Percentiles rank a stretch among this genome's conserved stretches.
phyloP scores from a whole-genome alignment of 2,888 invertebrate genomes.

The Idaea biselata region DNA sequence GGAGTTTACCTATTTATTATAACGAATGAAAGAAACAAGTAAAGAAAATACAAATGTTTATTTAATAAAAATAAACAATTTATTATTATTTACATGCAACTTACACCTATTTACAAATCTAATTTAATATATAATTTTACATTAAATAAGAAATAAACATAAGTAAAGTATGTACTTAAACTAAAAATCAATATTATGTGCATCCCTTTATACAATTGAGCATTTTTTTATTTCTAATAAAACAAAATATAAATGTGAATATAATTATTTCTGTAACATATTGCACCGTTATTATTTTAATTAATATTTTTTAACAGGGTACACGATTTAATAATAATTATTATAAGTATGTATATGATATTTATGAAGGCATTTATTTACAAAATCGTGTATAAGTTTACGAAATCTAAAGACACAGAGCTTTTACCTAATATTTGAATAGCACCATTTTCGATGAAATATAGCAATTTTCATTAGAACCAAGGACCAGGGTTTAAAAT shows the following conservation, averaged over 20 bases:
- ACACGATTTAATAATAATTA: not conserved
- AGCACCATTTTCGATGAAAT: not conserved
- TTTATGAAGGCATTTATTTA: not conserved
- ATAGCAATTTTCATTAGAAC: too few species aligned
- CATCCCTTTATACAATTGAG: conserved; percentile 22
- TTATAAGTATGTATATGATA: not conserved
- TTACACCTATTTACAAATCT: conserved; percentile 5
- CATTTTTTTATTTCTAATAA: conserved; percentile 9
- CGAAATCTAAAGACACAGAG: not conserved
- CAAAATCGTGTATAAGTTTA: not conserved
- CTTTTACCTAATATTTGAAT: not conserved
- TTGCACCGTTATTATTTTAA: conserved; percentile 10
- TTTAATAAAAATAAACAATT: conserved; percentile 45
- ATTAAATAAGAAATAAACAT: not conserved
- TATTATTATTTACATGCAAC: conserved; percentile 57
- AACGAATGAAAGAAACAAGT: conserved; percentile 10
- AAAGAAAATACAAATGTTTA: conserved; percentile 54
- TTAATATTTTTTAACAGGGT: conserved; percentile 1
- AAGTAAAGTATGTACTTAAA: not conserved
- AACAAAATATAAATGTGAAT: not conserved
- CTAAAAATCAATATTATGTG: conserved; percentile 7
- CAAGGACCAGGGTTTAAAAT: too few species aligned
- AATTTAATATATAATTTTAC: conserved; percentile 8
- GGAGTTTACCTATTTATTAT: not conserved
- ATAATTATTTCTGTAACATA: conserved; percentile 5